Evolutionary conservation across 1,140 invertebrate genomes (phyloP), one percentile per base, ranked within the genome.

Genomic region (Bombus cullumanus): DNA sequence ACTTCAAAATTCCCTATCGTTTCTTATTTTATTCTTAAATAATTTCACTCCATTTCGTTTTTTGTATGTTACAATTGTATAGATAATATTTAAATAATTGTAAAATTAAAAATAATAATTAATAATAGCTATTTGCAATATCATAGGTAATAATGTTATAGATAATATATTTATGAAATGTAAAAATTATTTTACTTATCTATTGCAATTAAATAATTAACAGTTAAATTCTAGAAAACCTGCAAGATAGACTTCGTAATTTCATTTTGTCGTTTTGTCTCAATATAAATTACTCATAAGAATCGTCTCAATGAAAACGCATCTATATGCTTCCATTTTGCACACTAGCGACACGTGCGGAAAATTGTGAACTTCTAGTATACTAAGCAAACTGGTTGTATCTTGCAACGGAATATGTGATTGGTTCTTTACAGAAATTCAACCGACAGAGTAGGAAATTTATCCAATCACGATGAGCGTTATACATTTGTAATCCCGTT

Each of bases 401-500:
- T 28, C 47, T 66, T 86, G 15, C 4, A 81, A 81, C 68, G 41
- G 12, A 31, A 22, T 15, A 6, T 1, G 8, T 31, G 57, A 88
- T 86, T 86, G 86, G 86, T n/a, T 3, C 1, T 37, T 62, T 22
- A 9, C 34, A 18, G 41, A 69, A 78, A 62, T 31, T 64, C 59
- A 83, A 83, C 85, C 85, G 75, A 75, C 87, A 66, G 71, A 39
- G 57, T 37, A 34, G 43, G 25, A 57, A 79, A 41, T 47, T 25
- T n/a, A 37, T 57, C 88, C 77, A 89, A 89, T 87, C 43, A 28
- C 12, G 22, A 41, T 9, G 12, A 31, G 2, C 8, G 6, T 89
- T 81, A 43, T 59, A 75, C 43, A 9, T 2, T 37, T 25, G 53
- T 72, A 81, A 75, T 86, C 76, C 85, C 81, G 81, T 88, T 88